Evolutionary conservation across 2,888 invertebrate species (phyloP).

Genomic region (Tinea pellionella): DNA sequence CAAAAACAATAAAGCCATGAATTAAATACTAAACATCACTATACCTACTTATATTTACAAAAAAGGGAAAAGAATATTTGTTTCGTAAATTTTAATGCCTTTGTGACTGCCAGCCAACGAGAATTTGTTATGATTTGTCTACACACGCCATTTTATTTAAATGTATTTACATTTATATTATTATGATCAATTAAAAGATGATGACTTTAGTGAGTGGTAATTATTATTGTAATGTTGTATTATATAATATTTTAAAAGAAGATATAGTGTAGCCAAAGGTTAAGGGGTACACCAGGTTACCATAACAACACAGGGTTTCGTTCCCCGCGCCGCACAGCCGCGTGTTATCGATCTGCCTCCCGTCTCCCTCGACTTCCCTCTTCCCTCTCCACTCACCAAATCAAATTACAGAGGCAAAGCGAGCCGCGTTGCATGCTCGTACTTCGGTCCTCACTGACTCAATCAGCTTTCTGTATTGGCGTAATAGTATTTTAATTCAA

Average conservation of each 20-base stretch:
- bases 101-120: neutral
- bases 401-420: conserved; percentile 56
- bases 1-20: too few relatives aligned
- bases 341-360: conserved; percentile 19
- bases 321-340: conserved; percentile 23
- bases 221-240: too few relatives aligned
- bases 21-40: neutral
- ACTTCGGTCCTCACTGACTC: conserved; percentile 25
- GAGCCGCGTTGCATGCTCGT: conserved; percentile 4
- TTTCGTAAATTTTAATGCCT: conserved; percentile 3
- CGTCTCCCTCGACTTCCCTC: conserved; percentile 24
- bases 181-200: too few relatives aligned
- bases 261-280: neutral
- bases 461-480: conserved; percentile 59
- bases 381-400: conserved; percentile 55
- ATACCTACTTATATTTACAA: neutral
- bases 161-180: too few relatives aligned
- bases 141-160: neutral
- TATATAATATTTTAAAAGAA: too few relatives aligned
- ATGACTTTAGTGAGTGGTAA: too few relatives aligned
- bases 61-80: neutral
- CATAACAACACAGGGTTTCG: conserved; percentile 58
- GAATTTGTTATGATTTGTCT: neutral
- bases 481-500: conserved; percentile 67
- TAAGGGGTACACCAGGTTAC: conserved; percentile 41